Base-by-base conservation (phyloP, 2,797 vertebrate species). In the Heterohyrax brucei region DNA sequence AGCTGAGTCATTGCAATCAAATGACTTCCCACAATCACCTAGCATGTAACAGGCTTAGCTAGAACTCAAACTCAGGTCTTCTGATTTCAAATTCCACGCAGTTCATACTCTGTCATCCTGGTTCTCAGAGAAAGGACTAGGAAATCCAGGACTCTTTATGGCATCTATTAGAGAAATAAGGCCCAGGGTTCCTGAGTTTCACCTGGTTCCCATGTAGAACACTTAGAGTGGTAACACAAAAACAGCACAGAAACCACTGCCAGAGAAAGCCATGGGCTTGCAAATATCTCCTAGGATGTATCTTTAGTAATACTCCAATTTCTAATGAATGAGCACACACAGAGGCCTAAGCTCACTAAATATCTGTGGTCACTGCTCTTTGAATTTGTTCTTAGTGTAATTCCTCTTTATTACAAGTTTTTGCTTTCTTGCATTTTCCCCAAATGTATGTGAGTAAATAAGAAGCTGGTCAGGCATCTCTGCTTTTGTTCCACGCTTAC, bases 171-270 rank as follows among this genome's bases (percentile, higher is more conserved):
- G 61, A 82, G 53, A 94, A 87, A 77, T 22, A 88, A 89, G 80
- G 28, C 13, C 28, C 3, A 39, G 64, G 46, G 18, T 9, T 80
- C 87, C 87, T 18, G 44, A 95, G 81, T 68, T 50, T 76, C 28
- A 18, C 5, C 64, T 86, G n/a, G 19, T 16, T 68, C 10, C 33
- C 30, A 64, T n/a, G 13, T 39, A 79, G 84, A 22, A 44, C 0
- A 1, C 61, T 64, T 30, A 77, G 76, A 87, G n/a, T 78, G 64
- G 22, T 53, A 50, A 48, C 16, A 0, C 61, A 61, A 70, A 94
- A 90, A 56, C 13, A 0, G 3, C 0, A 0, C 1, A 13, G 46
- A 6, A 16, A 7, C 39, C 1, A 8, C 9, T 10, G 44, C 5
- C 0, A 0, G 30, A 64, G n/a, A 33, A 86, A 73, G 73, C 8